phyloP scores from a whole-genome alignment of 2,888 invertebrate genomes.

The Trichogramma dendrolimi region DNA sequence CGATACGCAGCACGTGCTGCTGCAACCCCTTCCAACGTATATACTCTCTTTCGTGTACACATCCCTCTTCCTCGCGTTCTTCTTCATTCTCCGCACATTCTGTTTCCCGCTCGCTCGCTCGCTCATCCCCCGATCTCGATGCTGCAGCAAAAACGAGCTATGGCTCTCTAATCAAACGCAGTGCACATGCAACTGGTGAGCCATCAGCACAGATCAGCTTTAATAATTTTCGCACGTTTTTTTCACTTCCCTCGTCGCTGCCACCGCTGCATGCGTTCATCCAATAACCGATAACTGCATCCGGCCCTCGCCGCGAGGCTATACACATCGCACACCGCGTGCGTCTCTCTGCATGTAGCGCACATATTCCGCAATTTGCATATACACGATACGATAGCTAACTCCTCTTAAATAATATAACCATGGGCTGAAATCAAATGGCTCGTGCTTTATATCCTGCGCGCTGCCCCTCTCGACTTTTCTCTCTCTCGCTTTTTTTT shows the following conservation, averaged over 20 bases:
- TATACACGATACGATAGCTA: too few species aligned
- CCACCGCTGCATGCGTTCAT: constrained; percentile 3
- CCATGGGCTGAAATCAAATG: too few species aligned
- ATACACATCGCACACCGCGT: constrained; percentile 24
- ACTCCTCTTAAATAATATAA: too few species aligned
- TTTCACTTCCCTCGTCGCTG: constrained; percentile 9
- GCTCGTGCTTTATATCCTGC: too few species aligned
- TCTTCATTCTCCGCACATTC: constrained; percentile 19
- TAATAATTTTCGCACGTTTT: constrained; percentile 20
- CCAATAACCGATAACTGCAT: constrained; percentile 24
- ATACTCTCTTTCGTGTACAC: constrained; percentile 8
- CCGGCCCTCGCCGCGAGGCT: constrained; percentile 18
- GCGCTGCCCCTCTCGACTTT: too few species aligned
- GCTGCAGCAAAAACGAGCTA: background rate
- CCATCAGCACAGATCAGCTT: background rate
- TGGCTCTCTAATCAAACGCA: constrained; percentile 24
- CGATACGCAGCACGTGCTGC: constrained; percentile 12
- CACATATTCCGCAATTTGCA: too few species aligned
- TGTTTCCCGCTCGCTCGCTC: constrained; percentile 1
- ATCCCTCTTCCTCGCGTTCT: background rate
- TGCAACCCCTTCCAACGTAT: constrained; percentile 6
- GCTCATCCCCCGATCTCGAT: constrained; percentile 14
- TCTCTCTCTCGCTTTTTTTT: too few species aligned
- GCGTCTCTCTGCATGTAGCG: background rate
- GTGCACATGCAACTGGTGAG: constrained; percentile 15